Evolutionary conservation across 1,140 invertebrate genomes (phyloP), one percentile per base, ranked within the genome.

Genomic region (Octopus bimaculoides): DNA sequence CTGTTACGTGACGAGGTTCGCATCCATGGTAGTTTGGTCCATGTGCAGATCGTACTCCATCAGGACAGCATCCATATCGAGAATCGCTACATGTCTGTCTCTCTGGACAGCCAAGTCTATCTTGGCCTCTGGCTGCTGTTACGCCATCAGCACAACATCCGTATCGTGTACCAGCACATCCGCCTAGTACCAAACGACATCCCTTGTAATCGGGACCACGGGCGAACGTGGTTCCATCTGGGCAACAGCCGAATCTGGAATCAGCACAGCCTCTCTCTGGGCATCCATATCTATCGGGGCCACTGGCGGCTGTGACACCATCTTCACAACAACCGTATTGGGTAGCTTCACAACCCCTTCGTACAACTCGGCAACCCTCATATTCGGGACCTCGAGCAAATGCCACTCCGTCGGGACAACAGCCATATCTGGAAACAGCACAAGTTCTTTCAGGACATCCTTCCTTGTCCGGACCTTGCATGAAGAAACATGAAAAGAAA

Each of bases 311-410:
- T 52, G 78, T 83, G 56, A 41, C 61, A 26, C 80, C 71, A 52
- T 81, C 79, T 52, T 52, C 52, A 81, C 79, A 82, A 81, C 75
- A 80, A 17, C 69, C 66, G 77, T 75, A 82, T 81, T 84, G 54
- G 69, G 79, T 75, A 77, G 41, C 78, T 69, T 81, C 66, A 77
- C 78, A 81, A 54, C 41, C 55, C 20, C 52, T 54, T 54, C 75
- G 53, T 54, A 55, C 54, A 52, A 53, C 66, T n/a, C 52, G 53
- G 52, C 26, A 55, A 77, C 7, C 41, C 55, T 61, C 77, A 73
- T 75, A 78, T 20, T 71, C 87, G 91, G 94, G 94, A 86, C 94
- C 93, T 83, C 92, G 92, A 83, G 92, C 92, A 69, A 91, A 69
- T 92, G 91, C 14, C 52, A 75, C 56, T 17, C 55, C 94, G 41